Evolutionary conservation across 1,140 invertebrate species (phyloP), one percentile per base, ranked within the genome.

Genomic region (Dendroctonus valens): DNA sequence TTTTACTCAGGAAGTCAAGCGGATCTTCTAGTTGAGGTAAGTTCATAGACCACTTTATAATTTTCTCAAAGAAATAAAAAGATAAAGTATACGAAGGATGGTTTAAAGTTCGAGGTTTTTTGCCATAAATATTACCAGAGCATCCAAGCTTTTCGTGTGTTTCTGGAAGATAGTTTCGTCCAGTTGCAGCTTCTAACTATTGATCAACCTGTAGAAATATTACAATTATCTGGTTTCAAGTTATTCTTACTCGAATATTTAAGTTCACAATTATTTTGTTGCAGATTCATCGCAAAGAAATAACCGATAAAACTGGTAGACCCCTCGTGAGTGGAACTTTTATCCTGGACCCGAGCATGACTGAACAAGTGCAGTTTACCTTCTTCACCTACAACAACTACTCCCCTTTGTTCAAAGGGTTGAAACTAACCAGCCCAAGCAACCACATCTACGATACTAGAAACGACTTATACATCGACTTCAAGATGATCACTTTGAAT

Each of bases 401-500:
- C 59, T 74, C 78, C 8, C 82, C 82, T 9, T 65, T 83, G 6
- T 81, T 83, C 59, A 77, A 79, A 67, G 74, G 74, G 6, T 72
- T 83, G 6, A 77, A 75, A 15, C 70, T 83, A 0, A 78, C 76
- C 39, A 81, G 80, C 63, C 82, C 82, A 3, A 80, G 77, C 9
- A 79, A 81, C 41, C 73, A 77, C 42, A 71, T 76, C 0, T 82
- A 77, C 54, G 72, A 73, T 0, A 74, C 73, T 8, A 70, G 79
- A 60, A 81, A 77, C 12, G 82, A 83, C 69, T 74, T 75, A 9
- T 68, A 82, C 37, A 71, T 82, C 26, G 77, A 79, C 12, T 78
- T 83, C 37, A 83, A 83, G 71, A 78, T 83, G 57, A 78, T 84
- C 52, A 80, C 78, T 26, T 65, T 85, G 6, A 76, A 79, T 8